Percentiles rank a stretch among this genome's conserved stretches.
Evolutionary conservation across 2,888 invertebrate genomes (phyloP).

Genomic region (Cabera pusaria): DNA sequence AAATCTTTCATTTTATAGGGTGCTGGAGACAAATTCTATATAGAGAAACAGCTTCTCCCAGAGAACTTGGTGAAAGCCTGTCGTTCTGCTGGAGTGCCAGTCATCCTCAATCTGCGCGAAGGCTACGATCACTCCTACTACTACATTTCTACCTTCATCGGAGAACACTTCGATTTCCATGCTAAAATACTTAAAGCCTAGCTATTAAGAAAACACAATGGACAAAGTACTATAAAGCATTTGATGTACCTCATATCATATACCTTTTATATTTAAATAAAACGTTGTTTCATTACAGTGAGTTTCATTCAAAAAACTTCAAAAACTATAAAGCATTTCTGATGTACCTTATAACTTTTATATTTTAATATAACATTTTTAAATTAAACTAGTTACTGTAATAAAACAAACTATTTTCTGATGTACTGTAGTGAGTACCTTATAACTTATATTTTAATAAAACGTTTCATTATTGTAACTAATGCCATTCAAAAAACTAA

Average conservation of each 20-base stretch:
- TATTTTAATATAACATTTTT: too few species aligned
- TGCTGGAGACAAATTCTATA: conserved; percentile 90
- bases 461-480: too few species aligned
- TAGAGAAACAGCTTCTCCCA: conserved; percentile 90
- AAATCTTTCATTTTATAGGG: too few species aligned
- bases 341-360: too few species aligned
- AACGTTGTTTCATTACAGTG: conserved; percentile 30
- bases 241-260: conserved; percentile 24
- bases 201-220: conserved; percentile 24
- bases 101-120: conserved; percentile 88
- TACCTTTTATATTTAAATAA: conserved; percentile 44
- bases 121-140: conserved; percentile 98
- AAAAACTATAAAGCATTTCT: conserved; percentile 6
- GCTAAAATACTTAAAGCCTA: conserved; percentile 87
- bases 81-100: conserved; percentile 86
- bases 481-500: too few species aligned
- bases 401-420: too few species aligned
- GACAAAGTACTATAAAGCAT: conserved; percentile 40
- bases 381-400: too few species aligned
- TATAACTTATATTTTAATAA: too few species aligned
- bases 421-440: too few species aligned
- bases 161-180: conserved; percentile 96
- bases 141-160: conserved; percentile 95
- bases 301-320: neutral
- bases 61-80: conserved; percentile 91